Percentiles rank a stretch among this genome's conserved stretches.
Conservation (phyloP, 2,797 vertebrate species). For the Acrossocheilus wenchowensis region DNA sequence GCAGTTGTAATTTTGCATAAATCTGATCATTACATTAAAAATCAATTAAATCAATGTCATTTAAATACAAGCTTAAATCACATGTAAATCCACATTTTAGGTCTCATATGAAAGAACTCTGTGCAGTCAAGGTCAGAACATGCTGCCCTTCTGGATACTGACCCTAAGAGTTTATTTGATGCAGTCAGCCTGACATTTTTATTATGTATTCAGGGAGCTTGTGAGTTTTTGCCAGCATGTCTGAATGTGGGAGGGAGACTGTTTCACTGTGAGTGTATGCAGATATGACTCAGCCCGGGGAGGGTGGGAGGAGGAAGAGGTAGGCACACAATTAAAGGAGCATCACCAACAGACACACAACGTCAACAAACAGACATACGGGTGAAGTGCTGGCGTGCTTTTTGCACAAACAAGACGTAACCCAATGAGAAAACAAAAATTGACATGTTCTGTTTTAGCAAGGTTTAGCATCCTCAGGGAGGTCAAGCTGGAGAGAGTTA, state of each 20-base stretch:
- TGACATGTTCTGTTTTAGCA: background rate
- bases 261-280: constrained; percentile 2
- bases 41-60: background rate
- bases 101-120: background rate
- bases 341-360: background rate
- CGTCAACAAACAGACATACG: background rate
- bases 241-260: constrained; percentile 42
- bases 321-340: background rate
- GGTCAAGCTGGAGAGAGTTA: background rate
- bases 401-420: background rate
- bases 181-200: constrained; percentile 45
- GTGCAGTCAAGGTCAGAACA: constrained; percentile 20
- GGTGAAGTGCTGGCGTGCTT: background rate
- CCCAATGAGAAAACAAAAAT: background rate
- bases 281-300: constrained; percentile 44
- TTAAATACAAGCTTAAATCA: background rate
- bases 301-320: constrained; percentile 19
- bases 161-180: background rate
- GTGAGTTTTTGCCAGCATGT: constrained; percentile 31
- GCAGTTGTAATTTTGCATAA: background rate
- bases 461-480: background rate
- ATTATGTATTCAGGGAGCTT: constrained; percentile 9
- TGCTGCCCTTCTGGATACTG: background rate
- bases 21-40: background rate
- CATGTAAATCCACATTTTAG: background rate